phyloP scores from a whole-genome alignment of 2,113 vertebrate species.

The Bubo scandiacus region DNA sequence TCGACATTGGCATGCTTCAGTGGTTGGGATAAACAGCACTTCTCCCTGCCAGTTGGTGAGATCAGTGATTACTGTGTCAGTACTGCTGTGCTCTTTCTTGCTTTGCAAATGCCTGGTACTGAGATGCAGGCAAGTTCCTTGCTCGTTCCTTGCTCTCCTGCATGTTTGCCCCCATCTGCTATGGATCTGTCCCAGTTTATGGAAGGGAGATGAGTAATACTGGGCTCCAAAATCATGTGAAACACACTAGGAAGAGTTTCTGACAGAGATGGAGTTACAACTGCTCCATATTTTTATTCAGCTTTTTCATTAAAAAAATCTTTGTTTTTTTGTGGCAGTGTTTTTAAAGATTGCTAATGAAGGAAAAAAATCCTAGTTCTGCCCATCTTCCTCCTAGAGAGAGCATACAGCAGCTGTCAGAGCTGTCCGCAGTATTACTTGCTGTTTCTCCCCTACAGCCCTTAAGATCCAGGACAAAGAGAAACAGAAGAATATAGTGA shows the following conservation, averaged over 20 bases:
- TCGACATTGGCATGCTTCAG: not conserved
- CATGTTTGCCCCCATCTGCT: not conserved
- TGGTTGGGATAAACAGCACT: not conserved
- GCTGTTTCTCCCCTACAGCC: not conserved
- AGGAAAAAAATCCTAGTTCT: not conserved
- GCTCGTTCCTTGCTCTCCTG: not conserved
- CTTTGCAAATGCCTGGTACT: not conserved
- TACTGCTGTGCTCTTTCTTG: not conserved
- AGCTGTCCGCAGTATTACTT: not conserved
- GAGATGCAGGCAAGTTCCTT: not conserved
- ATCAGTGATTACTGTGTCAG: accelerated
- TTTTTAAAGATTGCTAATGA: not conserved
- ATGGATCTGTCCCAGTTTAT: not conserved
- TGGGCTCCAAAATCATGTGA: not conserved
- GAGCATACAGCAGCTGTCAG: not conserved
- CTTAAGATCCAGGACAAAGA: not conserved
- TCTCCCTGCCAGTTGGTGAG: not conserved
- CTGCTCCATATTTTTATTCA: not conserved
- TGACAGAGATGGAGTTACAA: not conserved
- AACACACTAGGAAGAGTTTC: not conserved
- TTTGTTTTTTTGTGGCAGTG: not conserved
- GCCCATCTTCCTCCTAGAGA: not conserved
- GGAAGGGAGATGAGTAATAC: not conserved
- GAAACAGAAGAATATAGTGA: not conserved
- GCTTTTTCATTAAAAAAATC: not conserved